phyloP scores from a whole-genome alignment of 2,797 vertebrate genomes.

The Aldrovandia affinis region DNA sequence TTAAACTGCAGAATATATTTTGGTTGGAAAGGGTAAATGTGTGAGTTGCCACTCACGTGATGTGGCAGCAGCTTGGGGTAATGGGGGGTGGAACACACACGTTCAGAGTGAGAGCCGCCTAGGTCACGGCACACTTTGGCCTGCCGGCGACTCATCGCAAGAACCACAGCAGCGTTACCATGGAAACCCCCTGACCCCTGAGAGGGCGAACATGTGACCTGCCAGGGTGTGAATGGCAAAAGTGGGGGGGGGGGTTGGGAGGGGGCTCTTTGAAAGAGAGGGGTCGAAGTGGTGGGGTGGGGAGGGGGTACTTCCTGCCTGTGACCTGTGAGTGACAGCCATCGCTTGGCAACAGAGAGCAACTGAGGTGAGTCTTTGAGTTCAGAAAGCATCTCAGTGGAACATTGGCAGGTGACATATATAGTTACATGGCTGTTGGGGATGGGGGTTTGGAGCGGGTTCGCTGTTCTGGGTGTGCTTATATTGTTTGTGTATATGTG shows the following conservation, averaged over 20 bases:
- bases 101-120: neutral
- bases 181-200: neutral
- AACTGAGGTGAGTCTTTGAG: too few species aligned
- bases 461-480: too few species aligned
- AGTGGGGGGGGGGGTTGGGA: slow-evolving; percentile 59
- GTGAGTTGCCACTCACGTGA: too few species aligned
- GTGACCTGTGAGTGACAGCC: slow-evolving; percentile 49
- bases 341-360: neutral
- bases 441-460: too few species aligned
- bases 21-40: too few species aligned
- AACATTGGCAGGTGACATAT: too few species aligned
- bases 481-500: too few species aligned
- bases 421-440: too few species aligned
- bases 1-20: too few species aligned
- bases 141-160: neutral
- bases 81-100: neutral
- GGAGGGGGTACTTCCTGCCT: slow-evolving; percentile 41
- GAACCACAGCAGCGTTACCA: neutral
- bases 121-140: neutral
- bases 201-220: slow-evolving; percentile 45
- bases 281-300: slow-evolving; percentile 37
- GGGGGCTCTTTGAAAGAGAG: too few species aligned
- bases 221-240: slow-evolving; percentile 41
- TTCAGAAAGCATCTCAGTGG: too few species aligned
- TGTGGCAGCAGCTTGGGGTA: neutral